Percentiles rank a stretch among this genome's conserved stretches.
Evolutionary conservation across 2,888 invertebrate genomes (phyloP).

Genomic region (Tetropium fuscum): DNA sequence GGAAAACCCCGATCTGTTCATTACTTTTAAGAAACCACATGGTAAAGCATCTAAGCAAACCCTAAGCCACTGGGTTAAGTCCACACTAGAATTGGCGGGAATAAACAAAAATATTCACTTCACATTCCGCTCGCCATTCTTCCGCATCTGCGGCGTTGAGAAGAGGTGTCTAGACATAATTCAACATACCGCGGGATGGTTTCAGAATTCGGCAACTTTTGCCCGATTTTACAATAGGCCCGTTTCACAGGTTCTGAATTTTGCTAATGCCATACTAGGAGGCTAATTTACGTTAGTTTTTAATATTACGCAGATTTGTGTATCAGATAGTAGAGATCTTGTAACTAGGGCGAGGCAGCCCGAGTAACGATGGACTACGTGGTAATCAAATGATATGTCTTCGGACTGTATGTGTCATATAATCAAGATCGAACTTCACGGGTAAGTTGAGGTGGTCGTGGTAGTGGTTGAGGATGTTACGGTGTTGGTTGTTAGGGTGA

Average conservation of each 20-base stretch:
- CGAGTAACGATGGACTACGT: too few relatives aligned
- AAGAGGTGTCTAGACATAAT: conserved; percentile 44
- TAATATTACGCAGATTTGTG: too few relatives aligned
- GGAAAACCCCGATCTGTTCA: conserved; percentile 25
- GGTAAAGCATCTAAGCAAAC: conserved; percentile 37
- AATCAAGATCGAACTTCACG: too few relatives aligned
- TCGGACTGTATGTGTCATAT: too few relatives aligned
- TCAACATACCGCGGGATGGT: conserved; percentile 24
- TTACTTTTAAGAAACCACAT: conserved; percentile 42
- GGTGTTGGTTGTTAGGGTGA: too few relatives aligned
- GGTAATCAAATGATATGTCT: too few relatives aligned
- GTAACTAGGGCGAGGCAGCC: too few relatives aligned
- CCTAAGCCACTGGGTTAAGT: conserved; percentile 44
- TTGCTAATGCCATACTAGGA: not conserved
- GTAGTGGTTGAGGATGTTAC: too few relatives aligned
- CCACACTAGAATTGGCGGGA: conserved; percentile 32
- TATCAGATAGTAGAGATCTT: too few relatives aligned
- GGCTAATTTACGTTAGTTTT: too few relatives aligned
- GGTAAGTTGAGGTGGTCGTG: too few relatives aligned
- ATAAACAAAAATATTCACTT: conserved; percentile 38
- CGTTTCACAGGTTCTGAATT: not conserved
- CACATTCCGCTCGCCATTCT: conserved; percentile 47
- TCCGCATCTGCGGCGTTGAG: conserved; percentile 44
- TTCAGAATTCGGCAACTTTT: conserved; percentile 1
- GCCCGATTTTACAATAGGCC: too few relatives aligned